Base-by-base conservation (phyloP, 2,113 vertebrate species). In the Sapayoa aenigma region DNA sequence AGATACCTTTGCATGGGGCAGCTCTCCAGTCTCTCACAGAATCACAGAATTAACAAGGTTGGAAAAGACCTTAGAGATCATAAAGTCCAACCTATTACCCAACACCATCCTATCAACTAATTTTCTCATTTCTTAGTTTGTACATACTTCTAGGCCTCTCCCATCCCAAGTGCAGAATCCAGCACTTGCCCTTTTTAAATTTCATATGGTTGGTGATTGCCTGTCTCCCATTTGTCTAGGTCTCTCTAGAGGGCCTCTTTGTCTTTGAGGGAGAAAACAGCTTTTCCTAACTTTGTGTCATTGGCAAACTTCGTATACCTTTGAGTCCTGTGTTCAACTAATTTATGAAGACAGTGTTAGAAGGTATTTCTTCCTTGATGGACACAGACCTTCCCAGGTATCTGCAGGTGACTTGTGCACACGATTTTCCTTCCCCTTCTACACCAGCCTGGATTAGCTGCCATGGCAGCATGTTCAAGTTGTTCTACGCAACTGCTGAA, bases 391-490 rank as follows among this genome's bases (percentile, higher is more conserved):
- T 92, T 86, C 55, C 56, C 39, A 92, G 42, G 37, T 24, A 73
- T 35, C 49, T 53, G 50, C 21, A 39, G 30, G 42, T 53, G 42
- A 50, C 75, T 69, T 50, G 49, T 13, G 13, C 42, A 58, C 9
- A 35, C 35, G 69, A 4, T 11, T 23, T 37, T 81, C 65, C 56
- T 86, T 80, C 42, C 59, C 25, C 31, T 83, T 73, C 85, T 77
- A 1, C 46, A 31, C 39, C 39, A 92, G 50, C 55, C 60, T 74
- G 88, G 83, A 96, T 94, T 95, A 94, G 65, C 88, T 97, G 89
- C 92, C 83, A 93, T 92, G 79, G 90, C 65, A 94, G 93, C 93
- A 60, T 6, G 16, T 87, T 65, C 80, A 52, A 74, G 58, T 65
- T 80, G 71, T 62, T 88, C 82, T 47, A n/a, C 0, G 2, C 31